A percentile compares a stretch with the other conserved stretches of the same genome.
Evolutionary conservation across 2,797 vertebrate species (phyloP).

Genomic region (Pseudocheirus occidentalis): DNA sequence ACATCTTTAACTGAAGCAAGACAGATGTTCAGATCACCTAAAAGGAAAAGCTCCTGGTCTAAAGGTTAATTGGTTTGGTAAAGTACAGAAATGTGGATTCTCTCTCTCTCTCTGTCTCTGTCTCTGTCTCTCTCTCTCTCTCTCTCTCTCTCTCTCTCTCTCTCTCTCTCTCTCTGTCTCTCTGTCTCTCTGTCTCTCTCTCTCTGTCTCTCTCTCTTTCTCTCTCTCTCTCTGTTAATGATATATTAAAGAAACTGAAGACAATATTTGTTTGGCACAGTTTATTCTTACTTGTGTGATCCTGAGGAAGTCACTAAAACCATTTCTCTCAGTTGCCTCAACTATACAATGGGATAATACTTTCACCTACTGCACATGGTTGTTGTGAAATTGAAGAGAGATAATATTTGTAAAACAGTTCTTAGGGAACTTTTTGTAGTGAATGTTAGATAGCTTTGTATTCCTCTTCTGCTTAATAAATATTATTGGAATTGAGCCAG

Average conservation of each 20-base stretch:
- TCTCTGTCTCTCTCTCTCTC: too few species aligned
- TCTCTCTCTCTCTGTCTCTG: too few species aligned
- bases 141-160: too few species aligned
- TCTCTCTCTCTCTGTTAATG: too few species aligned
- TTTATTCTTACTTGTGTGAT: not conserved
- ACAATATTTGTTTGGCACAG: not conserved
- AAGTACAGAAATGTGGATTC: too few species aligned
- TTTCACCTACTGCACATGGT: not conserved
- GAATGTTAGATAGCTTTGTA: slow-evolving; percentile 28
- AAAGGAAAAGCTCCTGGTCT: too few species aligned
- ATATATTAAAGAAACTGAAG: not conserved
- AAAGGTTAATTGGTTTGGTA: too few species aligned
- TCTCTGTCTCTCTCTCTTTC: too few species aligned
- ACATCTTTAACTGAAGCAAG: too few species aligned
- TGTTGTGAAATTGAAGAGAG: not conserved
- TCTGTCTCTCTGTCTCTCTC: too few species aligned
- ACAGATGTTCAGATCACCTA: too few species aligned
- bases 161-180: too few species aligned
- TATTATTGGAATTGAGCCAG: not conserved
- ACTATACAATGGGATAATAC: slow-evolving; percentile 4
- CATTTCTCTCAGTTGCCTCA: not conserved
- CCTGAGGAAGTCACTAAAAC: not conserved
- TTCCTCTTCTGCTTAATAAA: not conserved
- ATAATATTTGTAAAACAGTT: slow-evolving; percentile 20
- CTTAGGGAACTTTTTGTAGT: slow-evolving; percentile 15